Conservation (phyloP, 2,797 vertebrate genomes). For the Craterocephalus amniculus region DNA sequence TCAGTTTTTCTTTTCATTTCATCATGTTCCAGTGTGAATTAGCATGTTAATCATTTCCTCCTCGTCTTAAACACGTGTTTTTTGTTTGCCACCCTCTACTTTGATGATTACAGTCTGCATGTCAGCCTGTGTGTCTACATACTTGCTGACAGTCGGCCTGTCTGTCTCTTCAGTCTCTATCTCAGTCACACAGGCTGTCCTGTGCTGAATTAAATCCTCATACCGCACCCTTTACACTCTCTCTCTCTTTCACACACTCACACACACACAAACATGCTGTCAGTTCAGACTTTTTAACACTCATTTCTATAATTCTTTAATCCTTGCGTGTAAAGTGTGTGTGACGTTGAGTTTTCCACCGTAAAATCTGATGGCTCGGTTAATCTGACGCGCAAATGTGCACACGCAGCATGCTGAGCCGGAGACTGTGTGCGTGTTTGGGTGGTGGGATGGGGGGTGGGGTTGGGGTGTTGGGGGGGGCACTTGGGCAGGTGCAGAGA, state of each 20-base stretch:
- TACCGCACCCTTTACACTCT: slow-evolving; percentile 9
- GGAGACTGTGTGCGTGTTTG: slow-evolving; percentile 42
- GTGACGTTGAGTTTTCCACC: slow-evolving; percentile 24
- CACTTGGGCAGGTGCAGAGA: slow-evolving; percentile 83
- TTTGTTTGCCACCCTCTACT: slow-evolving; percentile 8
- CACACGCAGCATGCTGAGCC: slow-evolving; percentile 46
- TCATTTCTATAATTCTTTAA: slow-evolving; percentile 61
- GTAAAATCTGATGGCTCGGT: slow-evolving; percentile 1
- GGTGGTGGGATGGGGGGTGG: slow-evolving; percentile 46
- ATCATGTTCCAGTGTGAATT: background rate
- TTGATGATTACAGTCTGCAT: slow-evolving; percentile 20
- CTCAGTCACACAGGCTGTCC: slow-evolving; percentile 57
- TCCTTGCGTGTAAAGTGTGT: slow-evolving; percentile 32
- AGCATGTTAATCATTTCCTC: background rate
- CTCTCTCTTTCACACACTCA: slow-evolving; percentile 12
- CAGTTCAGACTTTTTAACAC: slow-evolving; percentile 54
- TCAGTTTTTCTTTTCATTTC: too few relatives aligned
- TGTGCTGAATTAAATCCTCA: slow-evolving; percentile 49
- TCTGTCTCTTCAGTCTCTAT: slow-evolving; percentile 64
- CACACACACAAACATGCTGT: slow-evolving; percentile 15
- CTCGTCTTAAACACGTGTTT: background rate
- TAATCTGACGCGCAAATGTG: slow-evolving; percentile 41
- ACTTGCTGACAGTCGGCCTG: slow-evolving; percentile 67
- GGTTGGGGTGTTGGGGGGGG: slow-evolving; percentile 50
- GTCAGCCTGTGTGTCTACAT: slow-evolving; percentile 3